These are phyloP conservation scores for Pseudochirops cupreus DNA, from an alignment of 2,797 vertebrate genomes.

Conservation along the genomic window DNA sequence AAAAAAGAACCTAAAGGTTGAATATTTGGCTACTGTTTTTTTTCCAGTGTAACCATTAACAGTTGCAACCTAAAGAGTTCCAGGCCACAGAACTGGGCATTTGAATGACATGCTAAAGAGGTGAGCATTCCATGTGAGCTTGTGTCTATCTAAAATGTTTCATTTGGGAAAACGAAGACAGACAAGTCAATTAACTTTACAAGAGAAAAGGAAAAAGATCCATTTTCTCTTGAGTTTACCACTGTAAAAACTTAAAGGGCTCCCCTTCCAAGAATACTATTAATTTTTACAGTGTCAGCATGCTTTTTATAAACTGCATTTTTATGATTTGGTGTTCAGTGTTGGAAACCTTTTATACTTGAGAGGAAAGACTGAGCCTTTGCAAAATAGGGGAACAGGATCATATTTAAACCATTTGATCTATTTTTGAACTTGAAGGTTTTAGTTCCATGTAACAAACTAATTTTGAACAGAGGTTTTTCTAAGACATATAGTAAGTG, in stretches of 20 bases:
- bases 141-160: constrained; percentile 76
- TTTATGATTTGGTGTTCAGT: constrained; percentile 75
- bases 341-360: constrained; percentile 82
- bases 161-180: constrained; percentile 79
- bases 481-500: constrained; percentile 53
- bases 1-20: constrained; percentile 78
- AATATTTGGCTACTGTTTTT: constrained; percentile 79
- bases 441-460: constrained; percentile 70
- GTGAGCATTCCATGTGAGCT: constrained; percentile 69
- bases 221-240: constrained; percentile 73
- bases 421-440: constrained; percentile 79
- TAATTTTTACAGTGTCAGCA: constrained; percentile 83
- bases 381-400: constrained; percentile 72
- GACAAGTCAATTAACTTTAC: constrained; percentile 77
- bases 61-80: constrained; percentile 78
- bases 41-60: constrained; percentile 80
- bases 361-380: constrained; percentile 78
- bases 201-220: constrained; percentile 64
- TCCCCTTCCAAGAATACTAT: constrained; percentile 81
- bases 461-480: constrained; percentile 70
- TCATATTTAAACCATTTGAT: constrained; percentile 80
- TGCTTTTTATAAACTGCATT: constrained; percentile 82
- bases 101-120: constrained; percentile 78
- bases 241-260: constrained; percentile 74
- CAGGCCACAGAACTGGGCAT: constrained; percentile 75